Evolutionary conservation across 2,113 vertebrate genomes (phyloP).

Genomic region (Electrona antarctica): DNA sequence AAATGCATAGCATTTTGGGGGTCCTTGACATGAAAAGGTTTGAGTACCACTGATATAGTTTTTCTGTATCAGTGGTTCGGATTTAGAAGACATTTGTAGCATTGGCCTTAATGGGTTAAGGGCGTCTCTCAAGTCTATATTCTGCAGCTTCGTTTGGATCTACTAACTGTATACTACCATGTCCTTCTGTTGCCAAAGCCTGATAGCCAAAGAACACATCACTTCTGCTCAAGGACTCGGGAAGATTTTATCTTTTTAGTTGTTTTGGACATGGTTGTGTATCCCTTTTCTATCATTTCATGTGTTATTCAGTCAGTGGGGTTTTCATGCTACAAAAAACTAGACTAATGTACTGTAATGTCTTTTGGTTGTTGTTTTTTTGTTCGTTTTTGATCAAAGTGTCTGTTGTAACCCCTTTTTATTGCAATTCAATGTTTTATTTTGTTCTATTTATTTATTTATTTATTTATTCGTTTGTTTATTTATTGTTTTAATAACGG

Average conservation of each 20-base stretch:
- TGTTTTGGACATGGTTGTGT: slow-evolving; percentile 43
- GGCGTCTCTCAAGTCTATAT: slow-evolving; percentile 46
- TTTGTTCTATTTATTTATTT: too few species aligned
- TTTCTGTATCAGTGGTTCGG: too few species aligned
- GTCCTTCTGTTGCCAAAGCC: slow-evolving; percentile 89
- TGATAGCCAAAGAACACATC: slow-evolving; percentile 96
- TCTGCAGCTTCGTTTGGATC: slow-evolving; percentile 81
- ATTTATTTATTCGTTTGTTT: neutral
- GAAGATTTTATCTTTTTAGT: slow-evolving; percentile 58
- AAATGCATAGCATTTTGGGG: too few species aligned
- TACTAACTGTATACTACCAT: slow-evolving; percentile 59
- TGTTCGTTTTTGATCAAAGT: slow-evolving; percentile 1
- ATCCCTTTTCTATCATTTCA: slow-evolving; percentile 27
- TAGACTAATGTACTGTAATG: slow-evolving; percentile 21
- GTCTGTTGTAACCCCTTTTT: slow-evolving; percentile 20
- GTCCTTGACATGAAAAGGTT: too few species aligned
- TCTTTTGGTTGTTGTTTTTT: slow-evolving; percentile 28
- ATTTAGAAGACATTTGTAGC: too few species aligned
- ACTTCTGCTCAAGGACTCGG: slow-evolving; percentile 82
- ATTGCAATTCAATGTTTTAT: neutral
- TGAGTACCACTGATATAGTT: neutral
- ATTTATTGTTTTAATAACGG: slow-evolving; percentile 3
- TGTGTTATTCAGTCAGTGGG: slow-evolving; percentile 58
- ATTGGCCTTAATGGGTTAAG: slow-evolving; percentile 22
- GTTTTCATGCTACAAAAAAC: slow-evolving; percentile 24